Evolutionary conservation across 2,797 vertebrate species (phyloP).

Genomic region (Coendou prehensilis): DNA sequence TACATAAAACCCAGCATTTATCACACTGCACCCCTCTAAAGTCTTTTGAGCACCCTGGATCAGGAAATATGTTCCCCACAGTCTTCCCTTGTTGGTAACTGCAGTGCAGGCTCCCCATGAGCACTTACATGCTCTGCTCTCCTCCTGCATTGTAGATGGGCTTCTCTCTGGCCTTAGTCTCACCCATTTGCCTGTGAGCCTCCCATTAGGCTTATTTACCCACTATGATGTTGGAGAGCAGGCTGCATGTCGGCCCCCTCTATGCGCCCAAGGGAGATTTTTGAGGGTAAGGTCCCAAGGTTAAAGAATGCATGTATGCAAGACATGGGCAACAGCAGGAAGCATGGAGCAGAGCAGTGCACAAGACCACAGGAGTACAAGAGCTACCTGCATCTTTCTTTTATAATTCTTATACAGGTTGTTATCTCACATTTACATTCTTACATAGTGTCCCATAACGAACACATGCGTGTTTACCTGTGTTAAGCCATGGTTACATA

Average conservation of each 20-base stretch:
- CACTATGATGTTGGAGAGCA: neutral
- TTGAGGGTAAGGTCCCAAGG: neutral
- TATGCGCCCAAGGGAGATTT: neutral
- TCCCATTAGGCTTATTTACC: neutral
- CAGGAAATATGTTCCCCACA: fast-evolving
- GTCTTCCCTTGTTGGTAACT: neutral
- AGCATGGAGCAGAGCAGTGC: neutral
- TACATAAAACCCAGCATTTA: neutral
- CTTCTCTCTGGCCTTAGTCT: neutral
- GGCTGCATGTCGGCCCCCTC: neutral
- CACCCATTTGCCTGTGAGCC: neutral
- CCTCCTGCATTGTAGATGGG: neutral
- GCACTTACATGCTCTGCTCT: too few species aligned
- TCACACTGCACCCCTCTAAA: neutral
- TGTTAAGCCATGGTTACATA: neutral
- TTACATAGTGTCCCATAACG: neutral
- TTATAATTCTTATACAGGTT: neutral
- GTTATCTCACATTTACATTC: neutral
- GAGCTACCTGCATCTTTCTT: neutral
- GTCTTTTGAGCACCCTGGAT: neutral
- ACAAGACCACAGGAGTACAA: neutral
- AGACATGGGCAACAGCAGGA: neutral
- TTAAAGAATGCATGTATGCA: neutral
- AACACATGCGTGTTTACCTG: neutral
- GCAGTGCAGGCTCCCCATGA: neutral